Evolutionary conservation across 2,888 invertebrate species (phyloP), one percentile per base, ranked within the genome.

Genomic region (Drosophila cognata): DNA sequence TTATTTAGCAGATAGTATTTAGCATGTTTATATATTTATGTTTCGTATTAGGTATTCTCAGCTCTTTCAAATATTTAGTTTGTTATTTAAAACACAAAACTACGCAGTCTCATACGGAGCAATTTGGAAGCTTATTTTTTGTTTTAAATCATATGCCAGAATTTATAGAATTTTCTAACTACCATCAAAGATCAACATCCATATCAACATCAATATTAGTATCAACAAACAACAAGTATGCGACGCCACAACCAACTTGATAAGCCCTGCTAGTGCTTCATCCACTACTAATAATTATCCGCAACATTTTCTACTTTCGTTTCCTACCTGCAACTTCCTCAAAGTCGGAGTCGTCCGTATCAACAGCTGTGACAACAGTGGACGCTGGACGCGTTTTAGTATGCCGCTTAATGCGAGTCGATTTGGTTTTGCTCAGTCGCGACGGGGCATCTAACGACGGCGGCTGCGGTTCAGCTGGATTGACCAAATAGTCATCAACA

Each of bases 271-370:
- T 59, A 60, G 33, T 28, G 31, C 62, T 55, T 67, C 29, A 50
- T 31, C 58, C 48, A 61, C 53, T 35, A 57, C 62, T 56, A 43
- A 43, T 35, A 51, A 28, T 28, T 33, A 58, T 38, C 38, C 33
- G 53, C 28, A 69, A 36, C 31, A n/a, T 50, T 62, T 61, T 60
- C 89, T 91, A 81, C 91, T 92, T 91, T 88, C 90, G 91, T 90
- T 94, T 92, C 91, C 91, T 92, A 93, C 95, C 95, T 93, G 95
- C 95, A 58, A 97, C 96, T 94, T 96, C 96, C 91, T 96, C 96
- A 95, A 95, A 96, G 89, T 96, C 96, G 60, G 95, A 94, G 85
- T 96, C 96, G 61, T 92, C 92, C 21, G 92, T 84, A 46, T 88
- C 88, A 36, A 85, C 92, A 4, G 76, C 88, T 8, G 95, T 95